phyloP scores from a whole-genome alignment of 2,113 vertebrate genomes.

The Cebus imitator region DNA sequence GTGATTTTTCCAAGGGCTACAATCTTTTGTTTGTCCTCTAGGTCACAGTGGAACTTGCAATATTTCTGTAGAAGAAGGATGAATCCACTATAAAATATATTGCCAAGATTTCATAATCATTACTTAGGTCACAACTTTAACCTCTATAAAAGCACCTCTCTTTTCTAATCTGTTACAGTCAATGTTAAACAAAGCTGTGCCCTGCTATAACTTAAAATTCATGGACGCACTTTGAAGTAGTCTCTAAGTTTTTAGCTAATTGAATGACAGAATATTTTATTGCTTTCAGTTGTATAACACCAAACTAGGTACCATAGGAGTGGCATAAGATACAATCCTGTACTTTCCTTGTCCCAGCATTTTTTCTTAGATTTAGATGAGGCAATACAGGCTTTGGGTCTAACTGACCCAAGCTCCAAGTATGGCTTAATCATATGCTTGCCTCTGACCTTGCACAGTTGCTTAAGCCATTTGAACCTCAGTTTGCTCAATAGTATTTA shows the following conservation, averaged over 20 bases:
- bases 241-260: constrained; percentile 19
- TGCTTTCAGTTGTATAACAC: not conserved
- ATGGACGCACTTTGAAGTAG: constrained; percentile 6
- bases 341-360: not conserved
- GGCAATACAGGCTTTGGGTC: not conserved
- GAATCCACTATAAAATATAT: not conserved
- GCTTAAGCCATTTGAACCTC: not conserved
- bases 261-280: not conserved
- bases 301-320: not conserved
- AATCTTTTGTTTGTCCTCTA: not conserved
- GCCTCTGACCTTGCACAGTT: not conserved
- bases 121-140: not conserved
- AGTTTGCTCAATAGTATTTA: not conserved
- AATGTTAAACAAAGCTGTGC: not conserved
- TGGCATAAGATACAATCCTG: not conserved
- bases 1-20: not conserved
- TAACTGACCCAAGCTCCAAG: not conserved
- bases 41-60: not conserved
- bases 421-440: not conserved
- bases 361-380: constrained; percentile 15
- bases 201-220: not conserved
- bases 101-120: constrained; percentile 23
- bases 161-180: not conserved
- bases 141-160: not conserved
- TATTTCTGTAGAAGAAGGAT: not conserved